A percentile compares a stretch with the other conserved stretches of the same genome.
These are phyloP conservation scores for Himalopsyche tibetana DNA, from an alignment of 2,888 invertebrate species.

Conservation along the genomic window DNA sequence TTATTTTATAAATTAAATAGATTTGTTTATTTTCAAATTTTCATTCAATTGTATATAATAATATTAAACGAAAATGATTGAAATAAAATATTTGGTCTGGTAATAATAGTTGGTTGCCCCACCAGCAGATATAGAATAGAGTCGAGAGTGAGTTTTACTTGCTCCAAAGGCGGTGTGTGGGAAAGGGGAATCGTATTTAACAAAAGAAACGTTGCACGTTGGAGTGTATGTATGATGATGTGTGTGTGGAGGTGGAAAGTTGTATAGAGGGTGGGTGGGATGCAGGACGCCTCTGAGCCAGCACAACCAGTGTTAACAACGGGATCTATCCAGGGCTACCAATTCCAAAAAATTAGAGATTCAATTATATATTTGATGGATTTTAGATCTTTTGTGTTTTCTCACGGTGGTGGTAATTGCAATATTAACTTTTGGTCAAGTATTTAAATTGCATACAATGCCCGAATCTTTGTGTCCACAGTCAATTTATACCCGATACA, in stretches of 20 bases:
- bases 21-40: no score
- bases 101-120: background rate
- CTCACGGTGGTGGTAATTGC: no score
- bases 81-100: background rate
- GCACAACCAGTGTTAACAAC: conserved; percentile 4
- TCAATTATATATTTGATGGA: no score
- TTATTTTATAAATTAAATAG: no score
- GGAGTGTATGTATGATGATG: conserved; percentile 22
- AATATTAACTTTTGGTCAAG: no score
- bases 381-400: no score
- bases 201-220: conserved; percentile 22
- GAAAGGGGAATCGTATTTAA: conserved; percentile 18
- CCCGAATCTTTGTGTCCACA: no score
- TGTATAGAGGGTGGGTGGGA: conserved; percentile 2
- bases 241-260: conserved; percentile 21
- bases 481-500: no score
- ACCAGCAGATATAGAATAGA: background rate
- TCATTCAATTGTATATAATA: no score
- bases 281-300: conserved; percentile 2
- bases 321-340: background rate
- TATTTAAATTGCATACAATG: no score
- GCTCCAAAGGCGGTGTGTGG: conserved; percentile 17
- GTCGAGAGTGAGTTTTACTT: conserved; percentile 1
- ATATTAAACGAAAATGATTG: no score
- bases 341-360: no score